Base-by-base conservation (phyloP, 2,888 invertebrate genomes). In the Anagyrus pseudococci region DNA sequence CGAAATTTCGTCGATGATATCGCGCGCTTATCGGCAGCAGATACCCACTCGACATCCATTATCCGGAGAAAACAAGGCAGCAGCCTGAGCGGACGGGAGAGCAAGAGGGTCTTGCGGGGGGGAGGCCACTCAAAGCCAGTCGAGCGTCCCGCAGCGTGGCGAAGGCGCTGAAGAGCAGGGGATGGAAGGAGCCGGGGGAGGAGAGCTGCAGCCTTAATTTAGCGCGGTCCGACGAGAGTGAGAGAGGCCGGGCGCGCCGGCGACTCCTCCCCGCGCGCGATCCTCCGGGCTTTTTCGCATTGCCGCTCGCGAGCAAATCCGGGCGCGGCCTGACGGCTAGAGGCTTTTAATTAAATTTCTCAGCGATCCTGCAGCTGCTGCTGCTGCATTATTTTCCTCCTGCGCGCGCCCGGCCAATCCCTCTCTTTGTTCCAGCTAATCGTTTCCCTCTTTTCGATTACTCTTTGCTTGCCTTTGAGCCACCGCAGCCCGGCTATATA, bases 271-370 rank as follows among this genome's bases (percentile, higher is more conserved):
- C n/a, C n/a, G 29, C 55, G 20, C 22, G 37, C n/a, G 22, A 29
- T 41, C 56, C 46, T 43, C 7, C 41, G 22, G 41, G 19, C 47
- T 41, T 52, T 22, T 22, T 41, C 17, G 41, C 52, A 17, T n/a
- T n/a, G 19, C 29, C 33, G 13, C 40, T 19, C 33, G 19, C 25
- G 48, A 53, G 53, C 33, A 43, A 43, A 47, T 48, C 55, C 47
- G 29, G 53, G 50, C 40, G 50, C 40, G 54, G 58, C 41, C 56
- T 43, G 29, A 10, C 29, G 10, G 29, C 4, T 7, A 10, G 56
- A 41, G 55, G 23, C 59, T 62, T 62, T 62, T 57, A 62, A 62
- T 62, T 62, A 62, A 62, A 62, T 62, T 62, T 62, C 46, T 50
- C 47, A 17, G 50, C 25, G 44, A 56, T 56, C 56, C 52, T 40